phyloP scores from a whole-genome alignment of 2,113 vertebrate genomes.

The Poecile atricapillus region DNA sequence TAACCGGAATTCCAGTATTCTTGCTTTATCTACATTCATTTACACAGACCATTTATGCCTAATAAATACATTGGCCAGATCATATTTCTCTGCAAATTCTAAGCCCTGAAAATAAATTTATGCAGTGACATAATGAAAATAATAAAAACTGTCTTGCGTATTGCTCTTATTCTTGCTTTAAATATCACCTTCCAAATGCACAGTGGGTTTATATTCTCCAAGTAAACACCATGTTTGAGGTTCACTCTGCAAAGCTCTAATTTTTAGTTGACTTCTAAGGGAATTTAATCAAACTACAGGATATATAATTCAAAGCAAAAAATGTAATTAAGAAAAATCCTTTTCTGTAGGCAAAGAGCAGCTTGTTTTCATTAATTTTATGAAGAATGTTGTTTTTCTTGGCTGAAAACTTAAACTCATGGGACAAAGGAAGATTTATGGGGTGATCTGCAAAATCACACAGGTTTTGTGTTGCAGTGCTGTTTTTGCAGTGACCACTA shows the following conservation, averaged over 20 bases:
- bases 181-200: conserved; percentile 13
- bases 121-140: conserved; percentile 51
- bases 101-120: conserved; percentile 47
- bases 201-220: conserved; percentile 28
- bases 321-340: conserved; percentile 72
- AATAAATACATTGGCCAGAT: conserved; percentile 38
- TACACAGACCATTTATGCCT: conserved; percentile 57
- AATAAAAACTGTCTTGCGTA: conserved; percentile 30
- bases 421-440: conserved; percentile 47
- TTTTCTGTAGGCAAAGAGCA: conserved; percentile 65
- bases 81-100: conserved; percentile 42
- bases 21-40: conserved; percentile 46
- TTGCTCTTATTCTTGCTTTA: conserved; percentile 11
- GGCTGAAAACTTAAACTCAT: conserved; percentile 49
- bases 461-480: conserved; percentile 33
- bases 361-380: conserved; percentile 74
- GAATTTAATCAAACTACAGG: conserved; percentile 67
- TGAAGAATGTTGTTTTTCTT: conserved; percentile 70
- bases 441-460: conserved; percentile 38
- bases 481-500: conserved; percentile 39
- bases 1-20: conserved; percentile 42
- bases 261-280: conserved; percentile 58
- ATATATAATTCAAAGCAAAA: conserved; percentile 66
- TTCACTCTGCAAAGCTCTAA: not conserved
- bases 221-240: conserved; percentile 18